Base-by-base conservation (phyloP, 2,888 invertebrate genomes). In the Theodoxus fluviatilis region DNA sequence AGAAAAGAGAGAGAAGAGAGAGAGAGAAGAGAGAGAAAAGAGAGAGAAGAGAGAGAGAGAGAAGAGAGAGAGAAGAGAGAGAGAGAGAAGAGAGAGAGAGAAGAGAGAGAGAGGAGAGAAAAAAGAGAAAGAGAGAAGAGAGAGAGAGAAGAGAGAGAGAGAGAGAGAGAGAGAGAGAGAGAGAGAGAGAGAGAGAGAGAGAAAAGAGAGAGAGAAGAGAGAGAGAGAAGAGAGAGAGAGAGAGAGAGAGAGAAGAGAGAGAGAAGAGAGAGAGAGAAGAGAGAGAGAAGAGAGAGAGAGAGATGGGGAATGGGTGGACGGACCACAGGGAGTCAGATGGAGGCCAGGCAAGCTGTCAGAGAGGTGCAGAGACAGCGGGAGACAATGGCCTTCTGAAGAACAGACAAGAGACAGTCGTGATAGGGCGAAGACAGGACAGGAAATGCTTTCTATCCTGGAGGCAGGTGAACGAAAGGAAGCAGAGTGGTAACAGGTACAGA, bases 121-220 rank as follows among this genome's bases (percentile, higher is more conserved):
- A 37, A 25, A 37, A 33, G 64, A 15, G 22, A n/a, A 68, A 4
- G 2, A 59, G 25, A 38, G 35, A 35, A 33, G 61, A 33, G 52
- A 49, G 31, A n/a, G 57, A n/a, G n/a, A 37, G 63, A 38, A 64
- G 66, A 22, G 67, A 66, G 61, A 69, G 31, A 68, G 0, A 67
- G 59, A 40, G 61, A 64, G 31, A 59, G 67, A 43, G 47, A 61
- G 55, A 57, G 66, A 59, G 66, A 43, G 52, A 31, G 38, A 38
- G 47, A 47, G 43, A 52, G 31, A 47, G 67, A 63, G 25, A 61
- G 55, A 67, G 69, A 67, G 52, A 65, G 43, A 38, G 66, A n/a
- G n/a, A n/a, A n/a, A n/a, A n/a, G 25, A 18, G 22, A 49, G 0
- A 9, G 57, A 12, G 57, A 37, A 0, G 38, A 55, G 40, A 61